Evolutionary conservation across 2,888 invertebrate genomes (phyloP).

Genomic region (Hedychridium roseum): DNA sequence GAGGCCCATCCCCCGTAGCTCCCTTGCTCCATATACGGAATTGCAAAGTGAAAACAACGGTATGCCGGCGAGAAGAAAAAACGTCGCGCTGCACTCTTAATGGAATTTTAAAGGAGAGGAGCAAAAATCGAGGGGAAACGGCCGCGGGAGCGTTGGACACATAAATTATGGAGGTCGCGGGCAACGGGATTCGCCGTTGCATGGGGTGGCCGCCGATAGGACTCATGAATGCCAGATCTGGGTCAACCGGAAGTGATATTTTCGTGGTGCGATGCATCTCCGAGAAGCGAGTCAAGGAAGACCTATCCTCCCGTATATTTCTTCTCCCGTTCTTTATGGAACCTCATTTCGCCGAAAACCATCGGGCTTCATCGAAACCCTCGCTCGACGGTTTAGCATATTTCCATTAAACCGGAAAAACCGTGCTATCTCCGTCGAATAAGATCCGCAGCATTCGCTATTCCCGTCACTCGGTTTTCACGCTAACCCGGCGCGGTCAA

Average conservation of each 20-base stretch:
- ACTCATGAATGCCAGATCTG: conserved; percentile 42
- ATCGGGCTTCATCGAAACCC: no score
- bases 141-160: conserved; percentile 34
- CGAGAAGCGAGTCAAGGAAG: conserved; percentile 24
- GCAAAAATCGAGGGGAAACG: conserved; percentile 25
- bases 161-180: conserved; percentile 42
- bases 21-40: no score
- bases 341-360: no score
- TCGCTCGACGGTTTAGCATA: no score
- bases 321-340: no score
- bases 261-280: conserved; percentile 39
- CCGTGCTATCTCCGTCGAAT: no score
- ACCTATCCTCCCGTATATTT: conserved; percentile 16
- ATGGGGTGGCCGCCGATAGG: conserved; percentile 2
- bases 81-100: conserved; percentile 31
- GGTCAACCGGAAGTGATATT: conserved; percentile 47
- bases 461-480: no score
- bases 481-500: no score
- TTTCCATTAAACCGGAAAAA: no score
- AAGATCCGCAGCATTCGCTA: no score
- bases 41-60: background rate
- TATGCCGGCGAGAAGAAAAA: conserved; percentile 24
- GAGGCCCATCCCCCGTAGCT: no score
- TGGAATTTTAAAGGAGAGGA: conserved; percentile 44
- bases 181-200: conserved; percentile 39